Percentiles rank a stretch among this genome's conserved stretches.
Conservation (phyloP, 2,113 vertebrate genomes). For the Oenanthe melanoleuca region DNA sequence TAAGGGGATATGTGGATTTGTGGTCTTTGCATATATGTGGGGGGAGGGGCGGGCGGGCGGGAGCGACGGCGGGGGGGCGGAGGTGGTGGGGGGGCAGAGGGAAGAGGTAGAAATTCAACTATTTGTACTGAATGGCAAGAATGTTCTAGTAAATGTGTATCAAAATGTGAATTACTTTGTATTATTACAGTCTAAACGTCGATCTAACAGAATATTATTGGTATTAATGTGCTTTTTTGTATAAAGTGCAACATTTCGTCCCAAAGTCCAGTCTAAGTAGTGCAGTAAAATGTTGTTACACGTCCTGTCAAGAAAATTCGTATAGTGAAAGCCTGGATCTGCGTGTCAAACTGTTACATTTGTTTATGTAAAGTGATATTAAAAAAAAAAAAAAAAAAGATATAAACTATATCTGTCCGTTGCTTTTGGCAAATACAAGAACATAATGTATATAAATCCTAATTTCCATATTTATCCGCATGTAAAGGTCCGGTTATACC, state of each 20-base stretch:
- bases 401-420: slow-evolving; percentile 91
- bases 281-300: slow-evolving; percentile 99
- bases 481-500: slow-evolving; percentile 98
- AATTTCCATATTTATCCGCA: slow-evolving; percentile 99
- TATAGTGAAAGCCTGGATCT: slow-evolving; percentile 99
- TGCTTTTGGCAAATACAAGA: slow-evolving; percentile 96
- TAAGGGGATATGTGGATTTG: slow-evolving; percentile 88
- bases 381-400: slow-evolving; percentile 81
- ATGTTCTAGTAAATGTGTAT: slow-evolving; percentile 99
- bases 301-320: slow-evolving; percentile 99
- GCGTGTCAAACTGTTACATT: slow-evolving; percentile 95
- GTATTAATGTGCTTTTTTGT: slow-evolving; percentile 99
- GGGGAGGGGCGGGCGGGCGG: slow-evolving; percentile 71
- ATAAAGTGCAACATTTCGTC: slow-evolving; percentile 99
- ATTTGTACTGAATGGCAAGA: slow-evolving; percentile 97
- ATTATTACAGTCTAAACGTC: slow-evolving; percentile 99
- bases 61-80: no score
- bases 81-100: slow-evolving; percentile 80
- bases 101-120: slow-evolving; percentile 88
- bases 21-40: slow-evolving; percentile 94
- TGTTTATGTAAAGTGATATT: slow-evolving; percentile 99
- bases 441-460: slow-evolving; percentile 97
- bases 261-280: slow-evolving; percentile 99
- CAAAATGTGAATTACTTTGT: slow-evolving; percentile 99
- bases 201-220: slow-evolving; percentile 97